phyloP scores from a whole-genome alignment of 2,113 vertebrate genomes.

The Halichoeres trimaculatus region DNA sequence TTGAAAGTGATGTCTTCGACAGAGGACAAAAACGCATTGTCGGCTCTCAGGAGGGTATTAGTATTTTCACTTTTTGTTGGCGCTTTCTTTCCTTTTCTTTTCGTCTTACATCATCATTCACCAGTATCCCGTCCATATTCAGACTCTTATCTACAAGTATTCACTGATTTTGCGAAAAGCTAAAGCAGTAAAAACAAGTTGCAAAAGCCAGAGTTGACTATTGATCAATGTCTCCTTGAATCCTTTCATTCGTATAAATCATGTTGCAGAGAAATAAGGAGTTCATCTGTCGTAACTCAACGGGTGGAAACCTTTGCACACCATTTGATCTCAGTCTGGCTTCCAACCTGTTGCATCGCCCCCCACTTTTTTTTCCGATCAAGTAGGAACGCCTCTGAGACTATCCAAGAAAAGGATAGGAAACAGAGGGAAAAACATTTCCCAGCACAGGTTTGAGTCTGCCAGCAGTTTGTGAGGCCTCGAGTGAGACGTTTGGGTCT shows the following conservation, averaged over 20 bases:
- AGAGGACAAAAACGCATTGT: no score
- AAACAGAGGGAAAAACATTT: not conserved
- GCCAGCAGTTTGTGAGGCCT: slow-evolving; percentile 44
- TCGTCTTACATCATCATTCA: no score
- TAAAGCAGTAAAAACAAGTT: not conserved
- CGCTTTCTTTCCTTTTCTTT: not conserved
- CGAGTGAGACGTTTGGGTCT: slow-evolving; percentile 34
- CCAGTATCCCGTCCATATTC: no score
- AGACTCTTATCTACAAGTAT: no score
- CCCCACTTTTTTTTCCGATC: not conserved
- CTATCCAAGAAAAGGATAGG: not conserved
- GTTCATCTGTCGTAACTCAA: not conserved
- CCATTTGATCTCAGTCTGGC: not conserved
- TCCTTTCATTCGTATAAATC: not conserved
- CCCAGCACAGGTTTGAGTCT: slow-evolving; percentile 32
- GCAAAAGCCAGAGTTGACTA: slow-evolving; percentile 9
- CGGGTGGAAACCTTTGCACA: slow-evolving; percentile 18
- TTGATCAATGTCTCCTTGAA: not conserved
- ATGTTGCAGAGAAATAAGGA: not conserved
- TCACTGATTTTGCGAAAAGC: not conserved
- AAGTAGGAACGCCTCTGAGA: slow-evolving; percentile 6
- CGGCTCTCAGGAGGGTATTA: no score
- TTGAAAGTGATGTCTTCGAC: no score
- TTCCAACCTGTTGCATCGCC: slow-evolving; percentile 10
- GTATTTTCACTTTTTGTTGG: not conserved